Conservation (phyloP, 1,140 invertebrate genomes). For the Drosophila pruinosa region DNA sequence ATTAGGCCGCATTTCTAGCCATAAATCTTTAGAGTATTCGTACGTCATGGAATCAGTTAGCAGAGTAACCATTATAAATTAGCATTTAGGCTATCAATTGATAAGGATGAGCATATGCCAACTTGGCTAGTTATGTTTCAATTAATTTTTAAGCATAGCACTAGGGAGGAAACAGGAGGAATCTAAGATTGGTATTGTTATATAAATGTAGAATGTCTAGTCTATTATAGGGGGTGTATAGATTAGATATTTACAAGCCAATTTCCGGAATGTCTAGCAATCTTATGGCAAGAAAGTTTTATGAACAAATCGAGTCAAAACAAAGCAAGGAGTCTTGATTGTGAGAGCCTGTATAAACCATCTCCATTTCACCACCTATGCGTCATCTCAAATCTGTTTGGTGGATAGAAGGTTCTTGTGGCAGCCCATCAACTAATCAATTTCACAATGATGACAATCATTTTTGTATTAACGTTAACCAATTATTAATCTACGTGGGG, state of each 20-base stretch:
- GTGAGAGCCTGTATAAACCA: no score
- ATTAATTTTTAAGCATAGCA: background rate
- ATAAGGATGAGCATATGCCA: conserved; percentile 18
- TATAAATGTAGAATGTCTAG: no score
- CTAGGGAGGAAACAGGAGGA: background rate
- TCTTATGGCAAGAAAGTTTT: background rate
- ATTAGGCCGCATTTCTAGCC: conserved; percentile 12
- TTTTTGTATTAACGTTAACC: background rate
- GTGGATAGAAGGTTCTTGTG: background rate
- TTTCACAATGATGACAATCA: conserved; percentile 12
- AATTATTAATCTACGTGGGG: background rate
- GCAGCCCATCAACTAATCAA: background rate
- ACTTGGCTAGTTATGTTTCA: background rate
- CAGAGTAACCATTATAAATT: conserved; percentile 22
- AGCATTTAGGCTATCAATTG: conserved; percentile 12
- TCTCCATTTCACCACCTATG: background rate
- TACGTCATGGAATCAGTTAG: conserved; percentile 5
- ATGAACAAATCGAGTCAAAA: no score
- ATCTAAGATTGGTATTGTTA: no score
- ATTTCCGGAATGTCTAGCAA: background rate
- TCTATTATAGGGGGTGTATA: background rate
- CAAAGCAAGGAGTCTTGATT: no score
- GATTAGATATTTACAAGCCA: background rate
- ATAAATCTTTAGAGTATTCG: conserved; percentile 51
- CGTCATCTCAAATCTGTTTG: background rate